phyloP scores from a whole-genome alignment of 2,888 invertebrate genomes.

The Mylabris sibirica region DNA sequence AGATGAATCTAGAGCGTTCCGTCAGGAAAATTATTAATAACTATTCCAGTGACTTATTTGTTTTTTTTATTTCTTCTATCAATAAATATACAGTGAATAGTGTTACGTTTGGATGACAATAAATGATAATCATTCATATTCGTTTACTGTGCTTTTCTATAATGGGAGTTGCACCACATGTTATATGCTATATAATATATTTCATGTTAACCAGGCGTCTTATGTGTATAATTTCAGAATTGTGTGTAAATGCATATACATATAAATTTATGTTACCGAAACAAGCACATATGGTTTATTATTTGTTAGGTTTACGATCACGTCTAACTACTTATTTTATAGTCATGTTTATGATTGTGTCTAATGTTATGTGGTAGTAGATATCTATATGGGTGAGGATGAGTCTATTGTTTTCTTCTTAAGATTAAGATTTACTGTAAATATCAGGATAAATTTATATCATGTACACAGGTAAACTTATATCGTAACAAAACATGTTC shows the following conservation, averaged over 20 bases:
- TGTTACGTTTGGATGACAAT: no score
- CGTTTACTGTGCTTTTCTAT: not conserved
- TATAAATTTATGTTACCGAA: not conserved
- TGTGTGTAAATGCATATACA: not conserved
- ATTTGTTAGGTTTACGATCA: constrained; percentile 30
- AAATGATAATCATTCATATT: not conserved
- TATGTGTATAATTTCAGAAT: not conserved
- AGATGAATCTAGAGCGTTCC: not conserved
- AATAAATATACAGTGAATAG: no score
- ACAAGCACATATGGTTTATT: constrained; percentile 27
- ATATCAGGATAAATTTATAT: constrained; percentile 23
- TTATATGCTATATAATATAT: not conserved
- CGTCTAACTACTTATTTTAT: constrained; percentile 32
- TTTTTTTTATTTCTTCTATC: no score
- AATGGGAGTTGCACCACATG: not conserved
- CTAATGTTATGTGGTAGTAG: constrained; percentile 26
- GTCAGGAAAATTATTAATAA: not conserved
- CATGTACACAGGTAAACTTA: not conserved
- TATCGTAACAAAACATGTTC: not conserved
- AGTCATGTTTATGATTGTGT: constrained; percentile 34
- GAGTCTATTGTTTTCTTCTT: constrained; percentile 31
- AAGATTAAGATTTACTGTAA: constrained; percentile 25
- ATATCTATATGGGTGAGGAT: constrained; percentile 20
- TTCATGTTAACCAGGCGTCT: not conserved
- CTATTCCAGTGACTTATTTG: no score